Evolutionary conservation across 2,113 vertebrate genomes (phyloP).

Genomic region (Prochilodus magdalenae): DNA sequence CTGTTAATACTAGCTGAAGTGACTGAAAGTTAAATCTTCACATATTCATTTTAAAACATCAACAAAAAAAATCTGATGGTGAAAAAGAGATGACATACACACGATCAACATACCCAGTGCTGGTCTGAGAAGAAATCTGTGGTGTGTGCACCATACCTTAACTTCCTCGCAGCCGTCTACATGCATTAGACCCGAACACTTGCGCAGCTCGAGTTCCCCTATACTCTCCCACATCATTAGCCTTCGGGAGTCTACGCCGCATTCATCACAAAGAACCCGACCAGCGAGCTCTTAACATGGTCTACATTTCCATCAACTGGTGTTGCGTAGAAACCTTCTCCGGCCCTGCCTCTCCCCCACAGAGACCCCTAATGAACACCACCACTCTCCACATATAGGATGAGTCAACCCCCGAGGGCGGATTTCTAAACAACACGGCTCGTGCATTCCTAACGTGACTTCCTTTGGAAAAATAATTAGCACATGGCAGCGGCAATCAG

Average conservation of each 20-base stretch:
- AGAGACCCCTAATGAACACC: conserved; percentile 49
- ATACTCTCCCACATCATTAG: neutral
- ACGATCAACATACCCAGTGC: too few relatives aligned
- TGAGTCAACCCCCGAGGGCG: conserved; percentile 63
- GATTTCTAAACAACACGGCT: conserved; percentile 66
- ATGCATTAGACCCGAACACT: neutral
- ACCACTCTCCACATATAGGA: conserved; percentile 54
- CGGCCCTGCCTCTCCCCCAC: conserved; percentile 4
- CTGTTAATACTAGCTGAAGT: too few relatives aligned
- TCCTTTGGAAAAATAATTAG: conserved; percentile 71
- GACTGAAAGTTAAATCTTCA: too few relatives aligned
- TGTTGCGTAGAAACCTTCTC: conserved; percentile 16
- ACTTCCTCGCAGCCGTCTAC: neutral
- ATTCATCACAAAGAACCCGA: neutral
- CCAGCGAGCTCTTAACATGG: neutral
- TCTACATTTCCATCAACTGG: conserved; percentile 9
- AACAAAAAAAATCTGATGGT: too few relatives aligned
- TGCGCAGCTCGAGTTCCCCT: neutral
- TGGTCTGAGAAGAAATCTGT: neutral
- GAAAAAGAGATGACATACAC: too few relatives aligned
- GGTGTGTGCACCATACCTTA: neutral
- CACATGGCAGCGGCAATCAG: conserved; percentile 44
- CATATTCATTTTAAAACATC: too few relatives aligned
- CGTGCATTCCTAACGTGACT: conserved; percentile 74
- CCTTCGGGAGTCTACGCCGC: neutral